Evolutionary conservation across 2,797 vertebrate species (phyloP), one percentile per base, ranked within the genome.

Genomic region (Semotilus atromaculatus): DNA sequence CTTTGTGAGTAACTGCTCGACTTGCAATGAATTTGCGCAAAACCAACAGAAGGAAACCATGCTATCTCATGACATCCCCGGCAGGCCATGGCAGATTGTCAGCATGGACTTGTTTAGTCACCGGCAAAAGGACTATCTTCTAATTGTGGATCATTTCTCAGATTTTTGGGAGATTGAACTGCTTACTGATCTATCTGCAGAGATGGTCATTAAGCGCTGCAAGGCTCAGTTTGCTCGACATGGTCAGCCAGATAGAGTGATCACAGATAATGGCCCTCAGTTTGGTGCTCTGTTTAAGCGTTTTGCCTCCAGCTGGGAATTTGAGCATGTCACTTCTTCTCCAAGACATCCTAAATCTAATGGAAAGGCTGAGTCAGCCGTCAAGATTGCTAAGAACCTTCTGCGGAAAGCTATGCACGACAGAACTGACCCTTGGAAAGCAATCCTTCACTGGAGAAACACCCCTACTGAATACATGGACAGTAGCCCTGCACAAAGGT

Each of bases 141-240:
- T 74, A 48, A 29, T 81, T 9, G 43, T 68, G 3, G 84, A 85
- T 13, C 62, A 77, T 8, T 51, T 48, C 26, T 75, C 71, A 1
- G 58, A 83, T 43, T 81, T 84, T 58, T 77, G 66, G 72, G 86
- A 87, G 82, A 64, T 81, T 31, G 60, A 84, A n/a, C 29, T 81
- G 8, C 51, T 88, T 26, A 71, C 68, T 19, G 84, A 81, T 43
- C 23, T 86, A 1, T 73, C 48, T 26, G 82, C 75, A 70, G 38
- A 40, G 38, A 40, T 8, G 38, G 38, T 40, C 38, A 40, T 40
- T 40, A 40, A 40, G 38, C 38, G 38, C 38, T 40, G 38, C 38
- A 40, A 40, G 38, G 38, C 38, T 40, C 38, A 8, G 38, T 40
- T 40, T 40, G 38, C 38, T 40, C 38, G 8, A 8, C 38, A 40